Base-by-base conservation (phyloP, 2,888 invertebrate genomes). In the Leptopilina drosophilae region DNA sequence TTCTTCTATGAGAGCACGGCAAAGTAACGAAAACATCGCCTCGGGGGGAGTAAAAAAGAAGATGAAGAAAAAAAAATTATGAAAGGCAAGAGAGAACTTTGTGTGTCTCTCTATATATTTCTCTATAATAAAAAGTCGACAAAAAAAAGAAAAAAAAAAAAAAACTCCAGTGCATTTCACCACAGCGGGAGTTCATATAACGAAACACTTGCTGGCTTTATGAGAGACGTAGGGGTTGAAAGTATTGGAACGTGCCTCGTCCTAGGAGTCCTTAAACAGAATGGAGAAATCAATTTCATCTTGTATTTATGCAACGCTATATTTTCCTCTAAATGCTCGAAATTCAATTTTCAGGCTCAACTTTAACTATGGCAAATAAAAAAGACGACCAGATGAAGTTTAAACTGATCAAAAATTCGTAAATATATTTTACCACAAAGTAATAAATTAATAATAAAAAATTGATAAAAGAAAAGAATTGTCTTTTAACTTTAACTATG, bases 1-100 rank as follows among this genome's bases (percentile, higher is more conserved):
- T 69, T 69, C 56, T 73, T 56, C 11, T 56, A 33, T 33, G 42
- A 33, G 33, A 42, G 42, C 42, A 42, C 42, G 9, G 33, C 56
- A 59, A 56, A 73, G 73, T 73, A 73, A 56, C 73, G 73, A 73
- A 73, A 73, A n/a, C 73, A 73, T 53, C 7, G 53, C 69, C 53
- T 14, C 12, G 5, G 14, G 12, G 53, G 56, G 53, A 11, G 5
- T n/a, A 8, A 9, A 40, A 9, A 56, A 69, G 26, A 69, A 49
- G 49, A 26, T 56, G 14, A 20, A 73, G 14, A 67, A 20, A n/a
- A 46, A 67, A 53, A 46, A 26, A 62, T 15, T 20, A 62, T 62
- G 62, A 62, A 62, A 62, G 62, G 62, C 62, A 20, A 46, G 46
- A 46, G 46, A 20, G 67, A 49, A 49, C 42, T 42, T 49, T 49